Evolutionary conservation across 2,797 vertebrate species (phyloP).

Genomic region (Anolis apletophallus): DNA sequence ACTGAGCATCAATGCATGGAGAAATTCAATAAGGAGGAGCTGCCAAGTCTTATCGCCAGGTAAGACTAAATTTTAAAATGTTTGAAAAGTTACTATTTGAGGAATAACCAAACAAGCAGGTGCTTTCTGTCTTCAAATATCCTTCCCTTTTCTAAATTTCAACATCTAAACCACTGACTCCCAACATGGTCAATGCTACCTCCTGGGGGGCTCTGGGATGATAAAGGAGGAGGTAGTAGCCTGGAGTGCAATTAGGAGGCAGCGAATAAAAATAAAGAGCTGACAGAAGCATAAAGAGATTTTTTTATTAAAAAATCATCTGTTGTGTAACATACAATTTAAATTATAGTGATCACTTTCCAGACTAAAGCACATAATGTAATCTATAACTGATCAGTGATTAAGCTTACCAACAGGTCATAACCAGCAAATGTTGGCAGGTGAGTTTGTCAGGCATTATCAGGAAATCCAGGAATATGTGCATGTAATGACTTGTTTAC

Average conservation of each 20-base stretch:
- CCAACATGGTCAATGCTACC: too few relatives aligned
- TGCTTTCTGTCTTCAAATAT: not conserved
- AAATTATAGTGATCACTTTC: too few relatives aligned
- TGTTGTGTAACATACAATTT: too few relatives aligned
- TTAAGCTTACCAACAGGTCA: too few relatives aligned
- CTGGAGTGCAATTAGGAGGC: not conserved
- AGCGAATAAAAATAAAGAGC: not conserved
- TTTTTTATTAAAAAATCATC: not conserved
- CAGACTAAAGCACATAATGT: too few relatives aligned
- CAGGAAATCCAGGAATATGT: too few relatives aligned
- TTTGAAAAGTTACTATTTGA: not conserved
- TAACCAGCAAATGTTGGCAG: too few relatives aligned
- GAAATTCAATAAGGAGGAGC: constrained; percentile 60
- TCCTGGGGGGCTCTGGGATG: too few relatives aligned
- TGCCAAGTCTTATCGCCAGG: constrained; percentile 64
- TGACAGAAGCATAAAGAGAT: not conserved
- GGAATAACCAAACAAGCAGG: not conserved
- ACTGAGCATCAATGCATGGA: constrained; percentile 75
- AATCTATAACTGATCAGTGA: too few relatives aligned
- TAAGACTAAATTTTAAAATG: constrained; percentile 32
- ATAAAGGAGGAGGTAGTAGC: not conserved
- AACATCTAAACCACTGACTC: not conserved
- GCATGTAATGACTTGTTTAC: too few relatives aligned
- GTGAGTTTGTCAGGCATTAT: too few relatives aligned
- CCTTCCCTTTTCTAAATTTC: not conserved